Base-by-base conservation (phyloP, 1,140 invertebrate species). In the Leptonema lineaticorne region DNA sequence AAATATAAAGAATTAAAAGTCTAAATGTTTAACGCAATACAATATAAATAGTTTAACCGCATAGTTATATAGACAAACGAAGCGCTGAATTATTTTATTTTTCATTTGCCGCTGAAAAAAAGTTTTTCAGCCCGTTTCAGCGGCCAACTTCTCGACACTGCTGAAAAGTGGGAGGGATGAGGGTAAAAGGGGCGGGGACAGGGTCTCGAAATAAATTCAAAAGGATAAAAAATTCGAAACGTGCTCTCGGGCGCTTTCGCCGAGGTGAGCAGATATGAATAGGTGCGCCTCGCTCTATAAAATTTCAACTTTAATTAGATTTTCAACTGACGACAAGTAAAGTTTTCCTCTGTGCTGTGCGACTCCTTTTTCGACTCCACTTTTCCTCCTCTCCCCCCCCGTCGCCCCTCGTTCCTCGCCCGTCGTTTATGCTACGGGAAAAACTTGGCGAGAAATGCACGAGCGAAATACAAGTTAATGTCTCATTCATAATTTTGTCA, bases 261-360 rank as follows among this genome's bases (percentile, higher is more conserved):
- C 30, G 30, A 63, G 41, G 33, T 45, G 60, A 29, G 50, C 46
- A 48, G 41, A 28, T 46, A 63, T 46, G 60, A 63, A 63, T 63
- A 46, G 60, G 41, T 46, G 37, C 24, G 22, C 50, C 9, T 24
- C 46, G 45, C 45, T 64, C 45, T 64, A 64, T 64, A 64, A 64
- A 64, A 64, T 64, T 64, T 64, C 62, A 64, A 64, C 62, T 64
- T 64, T 64, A 64, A 64, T 64, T 64, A 64, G 62, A 64, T 64
- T 64, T 64, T 64, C 62, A 64, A 64, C 62, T 64, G 50, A 64
- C 62, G 62, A 64, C 62, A 48, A 64, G 45, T 45, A 48, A 64
- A 64, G 62, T 64, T 64, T 64, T 64, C 18, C 6, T 46, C 30
- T 7, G 27, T 18, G n/a, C 24, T 62, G 6, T 4, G 29, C n/a